phyloP scores from a whole-genome alignment of 2,888 invertebrate species.

The Agonopterix subpropinquella region DNA sequence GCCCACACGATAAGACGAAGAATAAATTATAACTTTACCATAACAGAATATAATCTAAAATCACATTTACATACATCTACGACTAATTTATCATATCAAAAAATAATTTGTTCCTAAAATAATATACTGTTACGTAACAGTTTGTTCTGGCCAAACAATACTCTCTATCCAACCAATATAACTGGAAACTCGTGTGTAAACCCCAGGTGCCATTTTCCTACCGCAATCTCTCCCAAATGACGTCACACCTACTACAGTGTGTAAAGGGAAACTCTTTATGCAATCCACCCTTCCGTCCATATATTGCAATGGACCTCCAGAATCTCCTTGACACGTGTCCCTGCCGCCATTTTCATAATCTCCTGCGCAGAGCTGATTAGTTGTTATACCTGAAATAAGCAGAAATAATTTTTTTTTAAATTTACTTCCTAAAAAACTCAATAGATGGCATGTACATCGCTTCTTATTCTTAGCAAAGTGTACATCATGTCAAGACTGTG shows the following conservation, averaged over 20 bases:
- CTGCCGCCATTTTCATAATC: slow-evolving; percentile 60
- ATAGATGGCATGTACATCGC: no score
- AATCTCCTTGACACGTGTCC: slow-evolving; percentile 70
- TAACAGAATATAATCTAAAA: no score
- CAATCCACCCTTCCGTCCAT: slow-evolving; percentile 57
- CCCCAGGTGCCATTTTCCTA: slow-evolving; percentile 66
- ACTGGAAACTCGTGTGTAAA: slow-evolving; percentile 63
- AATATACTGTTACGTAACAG: not conserved
- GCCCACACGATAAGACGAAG: no score
- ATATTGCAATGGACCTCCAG: slow-evolving; percentile 63
- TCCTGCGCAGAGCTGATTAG: slow-evolving; percentile 61
- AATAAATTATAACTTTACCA: no score
- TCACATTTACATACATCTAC: no score
- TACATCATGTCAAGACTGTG: no score
- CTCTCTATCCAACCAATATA: slow-evolving; percentile 69
- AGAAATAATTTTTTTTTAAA: no score
- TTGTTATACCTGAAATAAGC: slow-evolving; percentile 24
- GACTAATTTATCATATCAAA: no score
- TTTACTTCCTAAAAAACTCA: no score
- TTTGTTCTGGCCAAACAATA: slow-evolving; percentile 54
- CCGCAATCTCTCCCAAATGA: slow-evolving; percentile 74
- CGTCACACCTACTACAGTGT: slow-evolving; percentile 65
- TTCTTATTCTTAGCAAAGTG: no score
- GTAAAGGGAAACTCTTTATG: slow-evolving; percentile 50
- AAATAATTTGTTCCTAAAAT: not conserved